Conservation (phyloP, 2,888 invertebrate genomes). For the Hipparchia sbordonii region DNA sequence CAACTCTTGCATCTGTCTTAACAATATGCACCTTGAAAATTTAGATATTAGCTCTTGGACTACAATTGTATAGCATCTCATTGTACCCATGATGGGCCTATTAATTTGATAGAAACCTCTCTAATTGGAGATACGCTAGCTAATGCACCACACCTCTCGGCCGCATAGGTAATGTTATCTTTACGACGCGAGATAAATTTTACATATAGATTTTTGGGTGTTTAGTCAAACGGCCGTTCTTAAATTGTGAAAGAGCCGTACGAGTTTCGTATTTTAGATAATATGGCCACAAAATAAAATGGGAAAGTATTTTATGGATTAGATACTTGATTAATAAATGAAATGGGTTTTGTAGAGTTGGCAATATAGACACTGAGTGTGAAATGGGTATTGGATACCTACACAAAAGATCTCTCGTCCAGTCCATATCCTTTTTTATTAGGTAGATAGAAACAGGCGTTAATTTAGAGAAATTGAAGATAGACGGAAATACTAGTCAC, state of each 20-base stretch:
- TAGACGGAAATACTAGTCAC: too few species aligned
- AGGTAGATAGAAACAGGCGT: too few species aligned
- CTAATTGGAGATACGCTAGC: slow-evolving; percentile 52
- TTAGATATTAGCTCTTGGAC: neutral
- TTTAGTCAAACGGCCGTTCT: slow-evolving; percentile 25
- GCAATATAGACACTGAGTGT: neutral
- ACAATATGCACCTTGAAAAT: neutral
- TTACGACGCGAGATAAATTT: slow-evolving; percentile 50
- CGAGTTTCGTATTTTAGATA: slow-evolving; percentile 20
- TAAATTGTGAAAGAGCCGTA: slow-evolving; percentile 19
- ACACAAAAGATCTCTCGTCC: too few species aligned
- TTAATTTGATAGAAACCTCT: slow-evolving; percentile 52
- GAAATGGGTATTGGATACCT: neutral
- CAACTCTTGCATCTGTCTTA: too few species aligned
- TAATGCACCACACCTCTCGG: slow-evolving; percentile 41
- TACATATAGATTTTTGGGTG: slow-evolving; percentile 43
- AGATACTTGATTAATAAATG: neutral
- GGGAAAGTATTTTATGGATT: neutral
- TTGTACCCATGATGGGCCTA: slow-evolving; percentile 48
- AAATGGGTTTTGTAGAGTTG: neutral
- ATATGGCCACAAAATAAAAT: slow-evolving; percentile 5
- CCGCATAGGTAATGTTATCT: slow-evolving; percentile 49
- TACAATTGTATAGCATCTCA: slow-evolving; percentile 38
- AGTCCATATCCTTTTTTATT: too few species aligned
- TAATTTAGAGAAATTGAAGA: too few species aligned